Base-by-base conservation (phyloP, 2,888 invertebrate species). In the Geotrupes spiniger region DNA sequence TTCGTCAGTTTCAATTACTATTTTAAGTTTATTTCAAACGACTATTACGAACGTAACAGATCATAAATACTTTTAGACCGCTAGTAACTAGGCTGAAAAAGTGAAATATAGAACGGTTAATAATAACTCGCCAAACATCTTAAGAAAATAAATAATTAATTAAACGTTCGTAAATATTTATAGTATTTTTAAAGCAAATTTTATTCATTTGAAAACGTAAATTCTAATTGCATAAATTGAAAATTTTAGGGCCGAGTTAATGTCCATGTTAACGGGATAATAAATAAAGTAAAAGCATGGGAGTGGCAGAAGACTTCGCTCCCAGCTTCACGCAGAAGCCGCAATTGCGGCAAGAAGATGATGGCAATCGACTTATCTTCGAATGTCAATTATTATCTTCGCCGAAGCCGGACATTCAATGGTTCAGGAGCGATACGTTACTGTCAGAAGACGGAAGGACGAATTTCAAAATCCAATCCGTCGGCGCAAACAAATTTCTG, bases 241-340 rank as follows among this genome's bases (percentile, higher is more conserved):
- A 45, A 48, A 51, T 50, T 59, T 57, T 62, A 70, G 72, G 69
- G 67, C 64, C 66, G 65, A 63, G 65, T 72, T 69, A 65, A 72
- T 69, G 71, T 70, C 67, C 66, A 65, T 68, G 65, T 66, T 68
- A 66, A 66, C 68, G 66, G 65, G 63, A 61, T 68, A 67, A 57
- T 56, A 57, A 56, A 62, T 57, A 49, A 60, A 61, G 60, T 47
- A 54, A 61, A 63, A 72, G 69, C 64, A 89, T 89, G 88, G 89
- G 89, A 82, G 86, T 87, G 77, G 82, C 87, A 73, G 94, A 94
- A 77, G 93, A 94, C 78, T 89, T 93, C 80, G 94, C 96, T 78
- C 96, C 96, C 76, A 95, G 94, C 83, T 96, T 97, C 82, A 92
- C 93, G 63, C 93, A 95, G 80, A 96, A 96, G 85, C 96, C 96